Percentiles rank a stretch among this genome's conserved stretches.
Conservation (phyloP, 2,797 vertebrate genomes). For the Diceros bicornis region DNA sequence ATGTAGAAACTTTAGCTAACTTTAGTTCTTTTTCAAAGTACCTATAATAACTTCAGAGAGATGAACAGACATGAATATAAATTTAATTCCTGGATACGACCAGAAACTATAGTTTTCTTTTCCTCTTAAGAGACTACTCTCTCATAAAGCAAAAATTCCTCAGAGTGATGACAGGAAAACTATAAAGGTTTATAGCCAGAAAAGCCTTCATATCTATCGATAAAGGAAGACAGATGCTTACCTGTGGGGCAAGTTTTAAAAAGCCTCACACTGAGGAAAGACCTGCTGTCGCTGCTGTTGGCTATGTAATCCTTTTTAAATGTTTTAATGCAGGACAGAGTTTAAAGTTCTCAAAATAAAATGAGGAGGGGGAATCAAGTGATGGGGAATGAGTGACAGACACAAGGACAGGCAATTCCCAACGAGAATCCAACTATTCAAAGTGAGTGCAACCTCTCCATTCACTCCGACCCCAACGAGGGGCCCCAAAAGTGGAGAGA, state of each 20-base stretch:
- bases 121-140: constrained; percentile 71
- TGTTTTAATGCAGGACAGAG: constrained; percentile 8
- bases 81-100: constrained; percentile 70
- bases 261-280: constrained; percentile 4
- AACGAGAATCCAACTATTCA: neutral
- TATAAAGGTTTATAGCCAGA: constrained; percentile 63
- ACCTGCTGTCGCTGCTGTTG: neutral
- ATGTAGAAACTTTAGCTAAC: constrained; percentile 74
- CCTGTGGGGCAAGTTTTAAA: constrained; percentile 60
- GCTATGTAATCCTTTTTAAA: neutral
- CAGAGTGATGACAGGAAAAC: constrained; percentile 51
- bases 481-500: neutral
- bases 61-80: constrained; percentile 79
- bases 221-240: constrained; percentile 67
- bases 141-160: constrained; percentile 77
- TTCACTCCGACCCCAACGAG: neutral
- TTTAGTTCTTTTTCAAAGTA: constrained; percentile 76
- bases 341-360: constrained; percentile 53
- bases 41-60: constrained; percentile 74
- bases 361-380: neutral
- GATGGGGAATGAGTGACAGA: neutral
- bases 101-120: constrained; percentile 74
- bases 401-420: neutral
- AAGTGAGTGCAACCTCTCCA: neutral
- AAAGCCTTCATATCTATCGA: neutral